Evolutionary conservation across 2,888 invertebrate genomes (phyloP).

Genomic region (Apantesis nais): DNA sequence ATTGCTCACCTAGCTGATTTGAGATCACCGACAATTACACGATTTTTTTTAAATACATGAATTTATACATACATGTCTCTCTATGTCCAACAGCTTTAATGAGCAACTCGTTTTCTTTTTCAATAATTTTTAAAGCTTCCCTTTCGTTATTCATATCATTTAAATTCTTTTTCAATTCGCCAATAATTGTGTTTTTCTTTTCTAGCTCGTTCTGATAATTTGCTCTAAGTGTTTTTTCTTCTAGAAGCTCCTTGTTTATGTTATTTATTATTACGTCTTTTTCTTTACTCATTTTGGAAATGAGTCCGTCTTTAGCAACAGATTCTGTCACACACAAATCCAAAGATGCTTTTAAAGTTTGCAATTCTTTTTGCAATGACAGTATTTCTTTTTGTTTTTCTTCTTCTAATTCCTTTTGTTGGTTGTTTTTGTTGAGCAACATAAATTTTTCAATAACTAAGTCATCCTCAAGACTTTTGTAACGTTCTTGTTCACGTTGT

Average conservation of each 20-base stretch:
- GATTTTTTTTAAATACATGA: background rate
- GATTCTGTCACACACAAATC: slow-evolving; percentile 51
- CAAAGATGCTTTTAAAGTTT: slow-evolving; percentile 42
- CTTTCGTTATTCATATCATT: slow-evolving; percentile 51
- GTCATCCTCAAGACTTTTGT: slow-evolving; percentile 51
- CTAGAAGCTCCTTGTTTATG: slow-evolving; percentile 58
- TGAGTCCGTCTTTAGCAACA: slow-evolving; percentile 45
- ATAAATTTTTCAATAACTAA: slow-evolving; percentile 55
- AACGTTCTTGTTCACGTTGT: slow-evolving; percentile 53
- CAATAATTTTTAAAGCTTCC: slow-evolving; percentile 51
- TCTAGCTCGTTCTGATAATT: slow-evolving; percentile 52
- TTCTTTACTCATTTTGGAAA: slow-evolving; percentile 46
- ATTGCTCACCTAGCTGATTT: too few relatives aligned
- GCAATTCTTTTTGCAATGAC: slow-evolving; percentile 50
- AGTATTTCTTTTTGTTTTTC: slow-evolving; percentile 58
- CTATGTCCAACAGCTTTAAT: slow-evolving; percentile 61
- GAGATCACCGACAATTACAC: background rate
- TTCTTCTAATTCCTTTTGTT: slow-evolving; percentile 61
- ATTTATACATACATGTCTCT: slow-evolving; percentile 66
- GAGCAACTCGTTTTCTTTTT: slow-evolving; percentile 66
- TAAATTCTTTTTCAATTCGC: slow-evolving; percentile 50
- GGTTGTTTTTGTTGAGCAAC: slow-evolving; percentile 60
- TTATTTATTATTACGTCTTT: slow-evolving; percentile 44
- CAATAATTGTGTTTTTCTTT: slow-evolving; percentile 42
- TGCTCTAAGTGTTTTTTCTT: slow-evolving; percentile 55